Base-by-base conservation (phyloP, 2,888 invertebrate species). In the Falcaria lacertinaria region DNA sequence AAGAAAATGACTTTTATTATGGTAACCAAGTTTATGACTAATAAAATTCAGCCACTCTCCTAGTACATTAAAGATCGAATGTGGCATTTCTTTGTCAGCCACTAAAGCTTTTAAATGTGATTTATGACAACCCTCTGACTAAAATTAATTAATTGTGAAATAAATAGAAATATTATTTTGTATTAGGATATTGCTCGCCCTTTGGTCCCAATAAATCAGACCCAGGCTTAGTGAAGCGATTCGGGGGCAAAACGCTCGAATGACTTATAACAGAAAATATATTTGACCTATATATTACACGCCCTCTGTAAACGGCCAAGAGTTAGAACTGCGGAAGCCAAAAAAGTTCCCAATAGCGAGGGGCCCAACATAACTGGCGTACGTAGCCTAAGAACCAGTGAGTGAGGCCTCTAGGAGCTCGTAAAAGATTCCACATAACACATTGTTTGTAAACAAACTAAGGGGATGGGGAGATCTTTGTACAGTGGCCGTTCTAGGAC, bases 201-300 rank as follows among this genome's bases (percentile, higher is more conserved):
- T 47, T 43, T 46, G 43, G 44, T 55, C 55, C 48, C 66, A 60
- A 82, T 84, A 84, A 81, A 85, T 80, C 81, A 77, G 65, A 55
- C 67, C 64, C 55, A 57, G 64, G 74, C 73, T 76, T 74, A 80
- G 68, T 73, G 71, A 63, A 70, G 69, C 80, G 70, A 75, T 80
- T 76, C 77, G 59, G 62, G 57, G 60, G 64, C 73, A 74, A 67
- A 80, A 80, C 69, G 75, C 66, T 69, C 64, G 71, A 70, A 80
- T 81, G 79, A 84, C 77, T 81, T 84, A 83, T 77, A 81, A 72
- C 73, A 66, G 76, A 69, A 78, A 83, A 83, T 80, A 84, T 76
- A 76, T 80, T 74, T 76, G 75, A 76, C 76, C 76, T 77, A 80
- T 75, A 78, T 74, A 73, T 67, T 59, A 60, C 61, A 50, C 55